These are phyloP conservation scores for Eidolon dupreanum DNA, from an alignment of 2,797 vertebrate species.

Conservation along the genomic window DNA sequence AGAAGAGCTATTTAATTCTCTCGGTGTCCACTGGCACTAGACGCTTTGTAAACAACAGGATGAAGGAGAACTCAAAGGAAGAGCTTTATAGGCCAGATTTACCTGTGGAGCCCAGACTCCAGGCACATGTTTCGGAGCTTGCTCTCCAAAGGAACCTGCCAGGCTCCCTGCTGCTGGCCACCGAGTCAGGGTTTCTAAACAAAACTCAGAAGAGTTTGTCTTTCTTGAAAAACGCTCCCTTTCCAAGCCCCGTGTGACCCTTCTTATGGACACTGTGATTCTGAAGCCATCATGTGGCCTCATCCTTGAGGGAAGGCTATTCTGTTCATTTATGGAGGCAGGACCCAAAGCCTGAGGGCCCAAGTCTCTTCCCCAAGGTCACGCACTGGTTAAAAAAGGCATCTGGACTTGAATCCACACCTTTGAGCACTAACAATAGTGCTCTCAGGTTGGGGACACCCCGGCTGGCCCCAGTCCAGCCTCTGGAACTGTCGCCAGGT, in stretches of 20 bases:
- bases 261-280: background rate
- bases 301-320: background rate
- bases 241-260: background rate
- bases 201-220: background rate
- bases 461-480: background rate
- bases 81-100: background rate
- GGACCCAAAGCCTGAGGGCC: background rate
- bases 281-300: background rate
- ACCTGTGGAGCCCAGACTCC: background rate
- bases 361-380: slow-evolving; percentile 4
- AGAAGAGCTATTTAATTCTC: background rate
- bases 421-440: background rate
- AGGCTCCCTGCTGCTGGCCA: background rate
- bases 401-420: background rate
- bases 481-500: background rate
- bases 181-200: background rate
- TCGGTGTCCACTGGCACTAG: background rate
- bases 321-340: background rate
- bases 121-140: background rate
- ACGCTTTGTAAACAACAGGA: background rate
- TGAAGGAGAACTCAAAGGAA: background rate
- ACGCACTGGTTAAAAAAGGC: background rate
- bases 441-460: background rate
- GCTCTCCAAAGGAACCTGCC: background rate
- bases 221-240: background rate